A percentile compares a stretch with the other conserved stretches of the same genome.
phyloP scores from a whole-genome alignment of 2,113 vertebrate species.

The Chascanopsetta lugubris region DNA sequence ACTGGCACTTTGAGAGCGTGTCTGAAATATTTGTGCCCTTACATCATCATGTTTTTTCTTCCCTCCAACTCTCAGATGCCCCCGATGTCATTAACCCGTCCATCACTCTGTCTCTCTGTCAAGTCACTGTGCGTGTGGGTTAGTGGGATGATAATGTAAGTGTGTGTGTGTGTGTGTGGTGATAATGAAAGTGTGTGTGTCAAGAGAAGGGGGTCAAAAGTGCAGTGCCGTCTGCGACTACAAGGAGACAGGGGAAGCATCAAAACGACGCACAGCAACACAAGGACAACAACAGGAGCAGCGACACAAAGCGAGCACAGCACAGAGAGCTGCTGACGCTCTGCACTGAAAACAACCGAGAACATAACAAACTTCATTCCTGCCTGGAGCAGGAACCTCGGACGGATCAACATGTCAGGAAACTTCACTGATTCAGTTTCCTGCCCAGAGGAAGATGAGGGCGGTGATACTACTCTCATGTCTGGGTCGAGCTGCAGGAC shows the following conservation, averaged over 20 bases:
- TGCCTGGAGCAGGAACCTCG: not conserved
- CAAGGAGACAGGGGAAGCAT: not conserved
- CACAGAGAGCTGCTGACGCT: not conserved
- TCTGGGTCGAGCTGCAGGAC: not conserved
- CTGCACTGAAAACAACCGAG: not conserved
- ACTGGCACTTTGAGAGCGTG: conserved; percentile 42
- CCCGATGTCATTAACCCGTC: conserved; percentile 49
- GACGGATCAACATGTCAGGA: not conserved
- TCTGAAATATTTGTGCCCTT: conserved; percentile 65
- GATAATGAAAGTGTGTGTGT: too few species aligned
- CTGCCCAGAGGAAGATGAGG: not conserved
- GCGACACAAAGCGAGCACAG: too few species aligned
- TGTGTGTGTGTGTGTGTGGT: conserved; percentile 7
- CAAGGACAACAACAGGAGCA: too few species aligned
- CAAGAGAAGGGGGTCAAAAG: not conserved
- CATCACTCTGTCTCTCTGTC: too few species aligned
- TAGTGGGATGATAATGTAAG: conserved; percentile 30
- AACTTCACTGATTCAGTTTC: not conserved
- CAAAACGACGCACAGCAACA: not conserved
- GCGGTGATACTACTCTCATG: not conserved
- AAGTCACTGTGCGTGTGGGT: conserved; percentile 28
- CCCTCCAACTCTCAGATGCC: conserved; percentile 8
- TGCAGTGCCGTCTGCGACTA: not conserved
- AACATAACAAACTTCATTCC: not conserved
- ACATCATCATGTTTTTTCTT: conserved; percentile 60